These are phyloP conservation scores for Corythoichthys haematopterus DNA, from an alignment of 2,113 vertebrate species.

Conservation along the genomic window DNA sequence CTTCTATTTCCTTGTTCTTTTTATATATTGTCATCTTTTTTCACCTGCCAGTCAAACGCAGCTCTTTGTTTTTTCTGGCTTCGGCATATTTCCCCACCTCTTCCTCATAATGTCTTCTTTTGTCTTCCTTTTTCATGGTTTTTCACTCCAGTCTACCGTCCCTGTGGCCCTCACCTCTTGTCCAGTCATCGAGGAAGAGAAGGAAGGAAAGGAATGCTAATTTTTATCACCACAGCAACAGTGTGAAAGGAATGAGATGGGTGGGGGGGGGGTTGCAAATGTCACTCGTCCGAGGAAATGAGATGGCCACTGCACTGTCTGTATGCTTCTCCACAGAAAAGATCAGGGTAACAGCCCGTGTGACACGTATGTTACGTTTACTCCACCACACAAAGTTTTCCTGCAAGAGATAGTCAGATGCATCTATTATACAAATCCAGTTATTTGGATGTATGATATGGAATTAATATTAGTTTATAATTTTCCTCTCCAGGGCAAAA, in stretches of 20 bases:
- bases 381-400: conserved; percentile 27
- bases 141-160: conserved; percentile 43
- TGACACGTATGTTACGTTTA: conserved; percentile 53
- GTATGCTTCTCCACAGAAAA: conserved; percentile 36
- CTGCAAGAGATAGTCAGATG: conserved; percentile 45
- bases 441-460: conserved; percentile 10
- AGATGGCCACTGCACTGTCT: conserved; percentile 52
- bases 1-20: conserved; percentile 30
- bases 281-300: conserved; percentile 68
- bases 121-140: conserved; percentile 42
- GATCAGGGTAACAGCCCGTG: conserved; percentile 55
- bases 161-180: conserved; percentile 64
- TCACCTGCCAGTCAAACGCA: conserved; percentile 21
- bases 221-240: conserved; percentile 61
- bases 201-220: conserved; percentile 69
- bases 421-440: conserved; percentile 23
- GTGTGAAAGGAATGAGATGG: conserved; percentile 41
- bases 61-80: conserved; percentile 28
- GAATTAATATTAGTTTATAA: not conserved
- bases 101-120: conserved; percentile 41
- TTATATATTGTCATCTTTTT: conserved; percentile 22
- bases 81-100: conserved; percentile 8
- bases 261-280: conserved; percentile 40
- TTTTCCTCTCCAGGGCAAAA: conserved; percentile 24
- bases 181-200: conserved; percentile 55